These are phyloP conservation scores for Scaptomyza flava DNA, from an alignment of 2,888 invertebrate genomes.

Conservation along the genomic window DNA sequence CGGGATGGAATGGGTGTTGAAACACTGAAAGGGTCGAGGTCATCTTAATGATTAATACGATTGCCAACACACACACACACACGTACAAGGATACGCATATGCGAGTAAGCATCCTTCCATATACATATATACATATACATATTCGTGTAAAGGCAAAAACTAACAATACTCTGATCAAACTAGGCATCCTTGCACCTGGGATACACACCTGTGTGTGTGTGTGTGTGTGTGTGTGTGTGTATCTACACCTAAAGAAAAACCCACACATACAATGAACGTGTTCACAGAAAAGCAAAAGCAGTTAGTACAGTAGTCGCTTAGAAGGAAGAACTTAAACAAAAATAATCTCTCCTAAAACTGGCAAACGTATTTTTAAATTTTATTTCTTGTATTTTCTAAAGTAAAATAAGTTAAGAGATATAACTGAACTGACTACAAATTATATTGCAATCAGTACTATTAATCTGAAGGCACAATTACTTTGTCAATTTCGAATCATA, in stretches of 20 bases:
- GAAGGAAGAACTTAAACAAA: not conserved
- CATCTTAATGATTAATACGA: slow-evolving; percentile 74
- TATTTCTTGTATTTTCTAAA: too few relatives aligned
- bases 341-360: not conserved
- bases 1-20: slow-evolving; percentile 3
- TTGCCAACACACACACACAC: slow-evolving; percentile 7
- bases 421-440: too few relatives aligned
- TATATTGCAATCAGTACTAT: not conserved
- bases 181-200: slow-evolving; percentile 44
- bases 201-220: slow-evolving; percentile 1
- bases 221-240: not conserved
- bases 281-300: slow-evolving; percentile 48
- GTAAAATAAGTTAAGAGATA: not conserved
- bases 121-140: not conserved
- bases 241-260: slow-evolving; percentile 18
- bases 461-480: not conserved
- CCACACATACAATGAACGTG: slow-evolving; percentile 18
- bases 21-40: slow-evolving; percentile 73
- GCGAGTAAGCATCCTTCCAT: slow-evolving; percentile 14
- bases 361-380: too few relatives aligned
- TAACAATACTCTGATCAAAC: slow-evolving; percentile 33
- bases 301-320: not conserved
- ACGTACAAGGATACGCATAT: slow-evolving; percentile 37
- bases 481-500: not conserved
- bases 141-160: slow-evolving; percentile 14